Conservation (phyloP, 1,140 invertebrate genomes). For the Drosophila quadrilineata region DNA sequence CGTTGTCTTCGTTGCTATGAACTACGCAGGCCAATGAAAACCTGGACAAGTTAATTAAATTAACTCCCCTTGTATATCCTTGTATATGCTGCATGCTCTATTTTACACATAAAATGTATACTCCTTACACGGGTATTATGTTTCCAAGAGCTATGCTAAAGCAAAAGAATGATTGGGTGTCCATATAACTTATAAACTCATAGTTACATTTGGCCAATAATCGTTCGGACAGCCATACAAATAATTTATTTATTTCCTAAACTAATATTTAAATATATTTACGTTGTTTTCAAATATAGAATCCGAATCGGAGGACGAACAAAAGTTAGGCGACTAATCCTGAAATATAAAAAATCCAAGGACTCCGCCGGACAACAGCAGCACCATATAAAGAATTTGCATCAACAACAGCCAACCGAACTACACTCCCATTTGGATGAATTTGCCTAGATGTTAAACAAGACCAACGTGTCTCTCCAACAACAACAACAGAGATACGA, state of each 20-base stretch:
- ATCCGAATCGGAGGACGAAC: slow-evolving; percentile 81
- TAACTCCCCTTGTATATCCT: background rate
- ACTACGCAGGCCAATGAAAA: slow-evolving; percentile 75
- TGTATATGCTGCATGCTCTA: too few species aligned
- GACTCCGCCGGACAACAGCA: slow-evolving; percentile 9
- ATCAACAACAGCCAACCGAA: slow-evolving; percentile 52
- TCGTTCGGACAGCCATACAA: slow-evolving; percentile 29
- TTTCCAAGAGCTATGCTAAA: slow-evolving; percentile 45
- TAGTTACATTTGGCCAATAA: slow-evolving; percentile 70
- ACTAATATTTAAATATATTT: background rate
- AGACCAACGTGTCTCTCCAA: slow-evolving; percentile 22
- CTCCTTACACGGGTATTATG: too few species aligned
- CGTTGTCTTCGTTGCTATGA: slow-evolving; percentile 39
- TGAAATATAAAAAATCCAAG: slow-evolving; percentile 18
- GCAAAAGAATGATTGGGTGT: slow-evolving; percentile 66
- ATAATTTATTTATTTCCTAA: background rate
- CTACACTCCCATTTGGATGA: slow-evolving; percentile 41
- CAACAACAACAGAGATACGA: slow-evolving; percentile 18
- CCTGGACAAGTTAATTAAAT: slow-evolving; percentile 42
- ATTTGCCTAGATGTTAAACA: slow-evolving; percentile 36
- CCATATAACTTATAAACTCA: slow-evolving; percentile 53
- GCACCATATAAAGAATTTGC: slow-evolving; percentile 35
- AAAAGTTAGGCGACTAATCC: slow-evolving; percentile 71
- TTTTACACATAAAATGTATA: too few species aligned
- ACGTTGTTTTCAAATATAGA: slow-evolving; percentile 47